Conservation (phyloP, 2,888 invertebrate species). For the Sympetrum striolatum region DNA sequence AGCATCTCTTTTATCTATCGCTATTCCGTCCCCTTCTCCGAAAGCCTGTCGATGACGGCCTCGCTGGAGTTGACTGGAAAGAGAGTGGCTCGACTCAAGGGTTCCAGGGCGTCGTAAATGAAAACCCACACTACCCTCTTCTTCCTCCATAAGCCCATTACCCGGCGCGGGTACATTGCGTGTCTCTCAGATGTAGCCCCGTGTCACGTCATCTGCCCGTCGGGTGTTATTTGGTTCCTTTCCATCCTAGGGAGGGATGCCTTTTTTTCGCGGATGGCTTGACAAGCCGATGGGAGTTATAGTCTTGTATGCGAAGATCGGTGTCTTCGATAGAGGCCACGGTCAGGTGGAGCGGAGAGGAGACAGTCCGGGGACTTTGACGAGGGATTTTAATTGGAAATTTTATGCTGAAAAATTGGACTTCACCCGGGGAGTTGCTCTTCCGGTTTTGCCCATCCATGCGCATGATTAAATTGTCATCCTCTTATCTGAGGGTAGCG, state of each 20-base stretch:
- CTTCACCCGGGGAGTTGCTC: no score
- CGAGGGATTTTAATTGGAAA: no score
- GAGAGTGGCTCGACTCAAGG: conserved; percentile 29
- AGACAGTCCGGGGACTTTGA: not conserved
- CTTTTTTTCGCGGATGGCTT: not conserved
- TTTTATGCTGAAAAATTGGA: no score
- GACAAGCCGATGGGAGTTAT: not conserved
- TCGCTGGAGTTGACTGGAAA: not conserved
- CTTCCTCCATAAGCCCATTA: not conserved
- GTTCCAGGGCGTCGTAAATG: conserved; percentile 37
- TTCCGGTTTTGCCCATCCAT: no score
- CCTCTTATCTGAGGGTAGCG: no score
- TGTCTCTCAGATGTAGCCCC: not conserved
- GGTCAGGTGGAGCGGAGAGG: not conserved
- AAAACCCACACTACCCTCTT: not conserved
- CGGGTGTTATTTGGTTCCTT: not conserved
- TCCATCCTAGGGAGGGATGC: not conserved
- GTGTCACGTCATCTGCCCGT: not conserved
- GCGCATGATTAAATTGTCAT: no score
- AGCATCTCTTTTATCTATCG: not conserved
- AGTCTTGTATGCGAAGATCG: not conserved
- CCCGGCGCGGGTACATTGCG: not conserved
- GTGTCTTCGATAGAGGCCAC: not conserved
- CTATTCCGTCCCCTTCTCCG: not conserved
- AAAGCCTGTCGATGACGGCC: conserved; percentile 25